phyloP scores from a whole-genome alignment of 2,888 invertebrate genomes.

The Epinotia demarniana region DNA sequence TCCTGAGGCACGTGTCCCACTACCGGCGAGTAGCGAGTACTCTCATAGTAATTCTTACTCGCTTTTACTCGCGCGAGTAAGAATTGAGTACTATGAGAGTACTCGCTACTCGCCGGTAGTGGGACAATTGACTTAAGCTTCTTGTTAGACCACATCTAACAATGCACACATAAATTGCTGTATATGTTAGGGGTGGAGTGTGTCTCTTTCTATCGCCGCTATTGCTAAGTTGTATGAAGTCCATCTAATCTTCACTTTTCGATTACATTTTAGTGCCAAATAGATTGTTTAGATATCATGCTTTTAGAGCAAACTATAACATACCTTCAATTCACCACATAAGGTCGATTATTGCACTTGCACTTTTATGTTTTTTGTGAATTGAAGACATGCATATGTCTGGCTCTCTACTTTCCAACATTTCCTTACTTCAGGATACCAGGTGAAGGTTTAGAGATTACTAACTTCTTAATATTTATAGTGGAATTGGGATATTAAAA shows the following conservation, averaged over 20 bases:
- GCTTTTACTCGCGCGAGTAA: too few relatives aligned
- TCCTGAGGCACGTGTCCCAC: too few relatives aligned
- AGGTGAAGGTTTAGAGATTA: slow-evolving; percentile 34
- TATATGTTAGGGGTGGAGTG: too few relatives aligned
- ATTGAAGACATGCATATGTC: slow-evolving; percentile 83
- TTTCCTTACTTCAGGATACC: slow-evolving; percentile 39
- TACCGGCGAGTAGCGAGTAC: too few relatives aligned
- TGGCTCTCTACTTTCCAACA: slow-evolving; percentile 75
- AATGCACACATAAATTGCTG: too few relatives aligned
- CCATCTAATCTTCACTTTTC: slow-evolving; percentile 14
- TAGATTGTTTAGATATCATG: slow-evolving; percentile 73
- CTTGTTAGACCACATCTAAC: too few relatives aligned
- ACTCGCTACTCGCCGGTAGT: too few relatives aligned
- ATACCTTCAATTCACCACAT: slow-evolving; percentile 81
- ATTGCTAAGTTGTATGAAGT: not conserved
- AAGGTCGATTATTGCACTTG: slow-evolving; percentile 62
- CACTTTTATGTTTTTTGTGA: slow-evolving; percentile 64
- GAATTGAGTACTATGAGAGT: too few relatives aligned
- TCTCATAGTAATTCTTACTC: too few relatives aligned
- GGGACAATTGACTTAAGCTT: too few relatives aligned
- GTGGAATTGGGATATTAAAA: not conserved
- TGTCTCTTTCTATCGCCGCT: not conserved
- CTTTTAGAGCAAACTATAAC: slow-evolving; percentile 80
- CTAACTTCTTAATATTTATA: not conserved
- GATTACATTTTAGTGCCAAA: slow-evolving; percentile 45